Conservation (phyloP, 1,140 invertebrate genomes). For the Panagrolaimus sp. region DNA sequence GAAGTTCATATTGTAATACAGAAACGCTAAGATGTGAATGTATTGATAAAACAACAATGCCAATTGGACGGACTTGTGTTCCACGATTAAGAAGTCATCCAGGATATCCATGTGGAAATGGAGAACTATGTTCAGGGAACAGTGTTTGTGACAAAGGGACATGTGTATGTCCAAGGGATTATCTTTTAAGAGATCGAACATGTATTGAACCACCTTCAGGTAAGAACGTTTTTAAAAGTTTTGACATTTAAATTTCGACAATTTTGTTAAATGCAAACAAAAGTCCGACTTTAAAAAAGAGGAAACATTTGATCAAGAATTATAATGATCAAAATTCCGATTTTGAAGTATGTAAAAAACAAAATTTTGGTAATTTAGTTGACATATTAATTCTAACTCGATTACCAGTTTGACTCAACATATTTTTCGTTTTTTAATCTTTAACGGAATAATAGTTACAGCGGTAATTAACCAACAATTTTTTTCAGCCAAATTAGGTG, state of each 20-base stretch:
- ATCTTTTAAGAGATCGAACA: background rate
- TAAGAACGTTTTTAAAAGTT: background rate
- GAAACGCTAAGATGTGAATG: conserved; percentile 25
- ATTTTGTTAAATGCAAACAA: too few species aligned
- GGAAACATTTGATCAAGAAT: too few species aligned
- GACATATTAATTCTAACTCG: too few species aligned
- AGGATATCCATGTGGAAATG: conserved; percentile 35
- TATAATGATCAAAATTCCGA: too few species aligned
- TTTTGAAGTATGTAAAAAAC: too few species aligned
- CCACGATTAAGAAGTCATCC: conserved; percentile 23
- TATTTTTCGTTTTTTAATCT: too few species aligned
- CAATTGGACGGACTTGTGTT: conserved; percentile 28
- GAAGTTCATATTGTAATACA: conserved; percentile 23
- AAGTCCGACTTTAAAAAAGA: too few species aligned
- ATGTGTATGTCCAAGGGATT: conserved; percentile 12
- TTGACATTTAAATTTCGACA: too few species aligned
- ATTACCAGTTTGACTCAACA: too few species aligned
- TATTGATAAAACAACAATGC: conserved; percentile 8
- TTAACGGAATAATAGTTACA: too few species aligned
- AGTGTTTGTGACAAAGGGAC: conserved; percentile 17
- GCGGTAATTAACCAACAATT: too few species aligned
- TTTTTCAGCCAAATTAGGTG: background rate
- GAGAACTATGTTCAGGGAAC: conserved; percentile 20
- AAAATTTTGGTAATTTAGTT: too few species aligned
- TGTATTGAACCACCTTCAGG: background rate